Evolutionary conservation across 2,888 invertebrate genomes (phyloP).

Genomic region (Sepioteuthis lessoniana): DNA sequence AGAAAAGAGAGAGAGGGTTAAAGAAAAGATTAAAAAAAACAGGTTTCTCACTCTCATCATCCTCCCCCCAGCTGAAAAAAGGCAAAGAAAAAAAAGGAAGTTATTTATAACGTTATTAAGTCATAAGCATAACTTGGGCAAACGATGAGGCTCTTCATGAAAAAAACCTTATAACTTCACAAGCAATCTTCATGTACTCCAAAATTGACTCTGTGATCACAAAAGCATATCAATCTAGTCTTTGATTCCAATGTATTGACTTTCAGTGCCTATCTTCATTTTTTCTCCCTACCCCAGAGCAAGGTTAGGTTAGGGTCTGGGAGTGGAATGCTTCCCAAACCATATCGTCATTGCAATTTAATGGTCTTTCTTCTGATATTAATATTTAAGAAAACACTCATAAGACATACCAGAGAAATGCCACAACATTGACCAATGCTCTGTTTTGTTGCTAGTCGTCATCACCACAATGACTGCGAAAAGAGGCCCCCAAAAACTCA

Average conservation of each 20-base stretch:
- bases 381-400: neutral
- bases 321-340: neutral
- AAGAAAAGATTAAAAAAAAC: neutral
- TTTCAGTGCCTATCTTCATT: neutral
- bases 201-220: conserved; percentile 23
- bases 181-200: neutral
- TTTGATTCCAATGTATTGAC: conserved; percentile 33
- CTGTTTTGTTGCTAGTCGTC: neutral
- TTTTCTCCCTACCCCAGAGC: neutral
- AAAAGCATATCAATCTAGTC: neutral
- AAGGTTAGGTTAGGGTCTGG: neutral
- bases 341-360: conserved; percentile 33
- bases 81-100: too few relatives aligned
- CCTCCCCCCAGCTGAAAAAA: too few relatives aligned
- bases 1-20: neutral
- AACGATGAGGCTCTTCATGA: neutral
- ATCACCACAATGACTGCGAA: neutral
- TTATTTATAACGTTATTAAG: conserved; percentile 7
- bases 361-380: neutral
- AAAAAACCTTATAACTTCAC: neutral
- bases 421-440: neutral
- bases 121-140: conserved; percentile 18
- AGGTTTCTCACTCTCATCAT: neutral
- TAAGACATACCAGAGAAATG: neutral
- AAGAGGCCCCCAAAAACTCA: neutral